Conservation (phyloP, 2,797 vertebrate species). For the Typhlichthys eigenmanni region DNA sequence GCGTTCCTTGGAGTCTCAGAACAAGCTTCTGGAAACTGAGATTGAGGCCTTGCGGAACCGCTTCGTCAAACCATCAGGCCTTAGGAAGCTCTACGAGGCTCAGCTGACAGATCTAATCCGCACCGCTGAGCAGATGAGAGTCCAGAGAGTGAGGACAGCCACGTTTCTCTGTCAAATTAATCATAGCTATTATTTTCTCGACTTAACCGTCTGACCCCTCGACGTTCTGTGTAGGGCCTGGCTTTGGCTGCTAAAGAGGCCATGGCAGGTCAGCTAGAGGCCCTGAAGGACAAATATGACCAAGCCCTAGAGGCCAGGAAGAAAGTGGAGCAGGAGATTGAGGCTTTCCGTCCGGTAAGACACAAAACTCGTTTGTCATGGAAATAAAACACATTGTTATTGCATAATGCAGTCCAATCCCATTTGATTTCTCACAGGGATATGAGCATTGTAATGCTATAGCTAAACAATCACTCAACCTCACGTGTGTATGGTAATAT, state of each 20-base stretch:
- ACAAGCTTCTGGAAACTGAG: conserved; percentile 70
- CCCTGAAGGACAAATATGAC: conserved; percentile 73
- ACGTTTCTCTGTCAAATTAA: too few relatives aligned
- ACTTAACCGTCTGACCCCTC: conserved; percentile 7
- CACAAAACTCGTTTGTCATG: background rate
- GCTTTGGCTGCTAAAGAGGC: conserved; percentile 71
- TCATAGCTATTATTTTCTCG: conserved; percentile 1
- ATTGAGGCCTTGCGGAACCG: conserved; percentile 61
- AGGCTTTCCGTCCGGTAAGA: conserved; percentile 77
- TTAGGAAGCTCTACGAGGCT: conserved; percentile 70
- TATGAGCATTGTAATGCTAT: background rate
- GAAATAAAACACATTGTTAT: background rate
- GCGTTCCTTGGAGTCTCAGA: conserved; percentile 71
- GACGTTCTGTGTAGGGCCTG: conserved; percentile 61
- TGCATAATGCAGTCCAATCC: background rate
- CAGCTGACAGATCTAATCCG: conserved; percentile 71
- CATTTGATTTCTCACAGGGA: background rate
- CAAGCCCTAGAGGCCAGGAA: conserved; percentile 74
- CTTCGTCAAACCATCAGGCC: conserved; percentile 59
- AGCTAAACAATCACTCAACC: background rate
- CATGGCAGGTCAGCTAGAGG: conserved; percentile 69
- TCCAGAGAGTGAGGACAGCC: conserved; percentile 65
- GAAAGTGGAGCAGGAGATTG: conserved; percentile 74
- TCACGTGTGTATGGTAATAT: background rate
- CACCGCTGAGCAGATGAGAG: conserved; percentile 71